These are phyloP conservation scores for Ips nitidus DNA, from an alignment of 1,140 invertebrate genomes.

Conservation along the genomic window DNA sequence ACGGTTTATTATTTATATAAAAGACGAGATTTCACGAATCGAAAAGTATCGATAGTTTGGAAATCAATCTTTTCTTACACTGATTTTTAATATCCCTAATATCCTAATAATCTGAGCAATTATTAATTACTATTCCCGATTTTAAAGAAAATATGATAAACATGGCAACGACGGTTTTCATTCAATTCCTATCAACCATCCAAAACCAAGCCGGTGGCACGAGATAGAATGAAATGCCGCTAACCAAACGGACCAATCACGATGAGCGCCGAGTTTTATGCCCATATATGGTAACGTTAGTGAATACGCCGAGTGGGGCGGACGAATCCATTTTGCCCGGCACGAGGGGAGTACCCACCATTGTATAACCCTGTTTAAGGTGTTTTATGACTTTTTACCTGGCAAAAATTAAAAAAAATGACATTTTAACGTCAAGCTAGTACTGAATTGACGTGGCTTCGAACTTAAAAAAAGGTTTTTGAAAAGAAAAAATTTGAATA, in stretches of 20 bases:
- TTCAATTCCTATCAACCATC: neutral
- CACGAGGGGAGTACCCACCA: conserved; percentile 39
- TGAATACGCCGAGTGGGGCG: conserved; percentile 55
- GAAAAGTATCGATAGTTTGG: no score
- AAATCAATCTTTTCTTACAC: no score
- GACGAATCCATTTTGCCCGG: conserved; percentile 41
- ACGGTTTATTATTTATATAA: no score
- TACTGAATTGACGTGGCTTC: neutral
- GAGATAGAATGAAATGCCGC: conserved; percentile 10
- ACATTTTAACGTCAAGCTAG: conserved; percentile 27
- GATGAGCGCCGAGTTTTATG: conserved; percentile 65
- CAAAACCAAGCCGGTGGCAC: neutral
- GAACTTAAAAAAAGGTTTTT: neutral
- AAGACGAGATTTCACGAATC: no score
- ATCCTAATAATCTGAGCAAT: no score
- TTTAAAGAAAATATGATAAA: no score
- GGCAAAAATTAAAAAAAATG: conserved; percentile 18
- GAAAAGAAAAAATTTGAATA: conserved; percentile 40
- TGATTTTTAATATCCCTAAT: no score
- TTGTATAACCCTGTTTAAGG: conserved; percentile 20
- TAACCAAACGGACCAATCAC: conserved; percentile 59
- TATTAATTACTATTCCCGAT: no score
- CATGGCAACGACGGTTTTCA: no score
- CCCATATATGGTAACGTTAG: conserved; percentile 76
- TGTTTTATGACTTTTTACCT: conserved; percentile 18